These are phyloP conservation scores for Aporrectodea caliginosa DNA, from an alignment of 1,140 invertebrate species.

Conservation along the genomic window DNA sequence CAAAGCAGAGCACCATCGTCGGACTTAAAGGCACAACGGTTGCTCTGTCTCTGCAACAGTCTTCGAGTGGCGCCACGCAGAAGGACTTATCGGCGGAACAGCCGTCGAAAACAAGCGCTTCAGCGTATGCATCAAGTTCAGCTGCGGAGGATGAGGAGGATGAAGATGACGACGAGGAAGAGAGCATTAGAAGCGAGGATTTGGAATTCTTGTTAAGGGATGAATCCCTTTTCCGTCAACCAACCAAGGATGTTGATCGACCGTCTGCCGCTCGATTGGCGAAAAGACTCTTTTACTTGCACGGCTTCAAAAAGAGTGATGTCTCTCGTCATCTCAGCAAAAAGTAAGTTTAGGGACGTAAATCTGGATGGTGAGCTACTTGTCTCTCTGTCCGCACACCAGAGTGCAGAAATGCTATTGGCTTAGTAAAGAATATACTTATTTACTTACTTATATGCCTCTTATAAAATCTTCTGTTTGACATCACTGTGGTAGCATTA, in stretches of 20 bases:
- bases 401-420: too few relatives aligned
- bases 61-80: not conserved
- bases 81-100: not conserved
- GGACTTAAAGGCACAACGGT: too few relatives aligned
- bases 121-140: not conserved
- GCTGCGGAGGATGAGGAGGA: not conserved
- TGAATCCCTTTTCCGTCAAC: not conserved
- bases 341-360: conserved; percentile 68
- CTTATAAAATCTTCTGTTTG: too few relatives aligned
- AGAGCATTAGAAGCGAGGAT: not conserved
- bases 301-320: conserved; percentile 92
- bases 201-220: not conserved
- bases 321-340: conserved; percentile 93
- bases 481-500: too few relatives aligned
- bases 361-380: too few relatives aligned
- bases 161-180: not conserved
- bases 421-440: too few relatives aligned
- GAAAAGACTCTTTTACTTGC: conserved; percentile 67
- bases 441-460: too few relatives aligned
- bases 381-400: too few relatives aligned
- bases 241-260: conserved; percentile 72
- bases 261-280: conserved; percentile 88
- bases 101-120: not conserved
- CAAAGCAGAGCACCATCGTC: not conserved
- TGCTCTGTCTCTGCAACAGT: too few relatives aligned